Evolutionary conservation across 2,113 vertebrate genomes (phyloP).

Genomic region (Cephalopholis sonnerati): DNA sequence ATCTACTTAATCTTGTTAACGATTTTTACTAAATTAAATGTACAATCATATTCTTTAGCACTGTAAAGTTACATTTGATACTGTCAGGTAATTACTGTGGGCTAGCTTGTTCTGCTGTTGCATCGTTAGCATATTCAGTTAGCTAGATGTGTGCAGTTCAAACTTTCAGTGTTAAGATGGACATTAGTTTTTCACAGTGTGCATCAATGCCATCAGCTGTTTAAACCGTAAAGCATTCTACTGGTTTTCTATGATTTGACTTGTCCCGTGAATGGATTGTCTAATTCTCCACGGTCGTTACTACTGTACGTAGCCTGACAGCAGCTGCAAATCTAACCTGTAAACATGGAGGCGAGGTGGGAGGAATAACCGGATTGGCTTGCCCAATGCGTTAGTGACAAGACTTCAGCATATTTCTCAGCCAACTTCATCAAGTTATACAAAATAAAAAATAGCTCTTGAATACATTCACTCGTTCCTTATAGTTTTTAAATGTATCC

Average conservation of each 20-base stretch:
- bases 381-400: constrained; percentile 21
- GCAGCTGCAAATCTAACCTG: constrained; percentile 54
- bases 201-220: constrained; percentile 22
- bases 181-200: constrained; percentile 34
- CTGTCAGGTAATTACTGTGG: background rate
- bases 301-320: constrained; percentile 10
- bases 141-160: background rate
- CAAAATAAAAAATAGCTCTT: constrained; percentile 50
- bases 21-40: background rate
- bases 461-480: constrained; percentile 67
- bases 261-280: constrained; percentile 64
- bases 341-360: constrained; percentile 58
- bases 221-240: constrained; percentile 33
- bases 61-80: background rate
- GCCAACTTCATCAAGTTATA: constrained; percentile 38
- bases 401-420: constrained; percentile 48
- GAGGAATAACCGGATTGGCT: constrained; percentile 37
- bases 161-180: constrained; percentile 40
- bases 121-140: background rate
- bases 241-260: constrained; percentile 46
- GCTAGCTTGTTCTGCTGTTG: background rate
- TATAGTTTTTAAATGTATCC: constrained; percentile 61
- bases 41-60: background rate
- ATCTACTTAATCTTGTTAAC: background rate
- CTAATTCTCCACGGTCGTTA: constrained; percentile 27